Base-by-base conservation (phyloP, 37 sponge, comb jelly and placozoan species). In the Ephydatia muelleri region DNA sequence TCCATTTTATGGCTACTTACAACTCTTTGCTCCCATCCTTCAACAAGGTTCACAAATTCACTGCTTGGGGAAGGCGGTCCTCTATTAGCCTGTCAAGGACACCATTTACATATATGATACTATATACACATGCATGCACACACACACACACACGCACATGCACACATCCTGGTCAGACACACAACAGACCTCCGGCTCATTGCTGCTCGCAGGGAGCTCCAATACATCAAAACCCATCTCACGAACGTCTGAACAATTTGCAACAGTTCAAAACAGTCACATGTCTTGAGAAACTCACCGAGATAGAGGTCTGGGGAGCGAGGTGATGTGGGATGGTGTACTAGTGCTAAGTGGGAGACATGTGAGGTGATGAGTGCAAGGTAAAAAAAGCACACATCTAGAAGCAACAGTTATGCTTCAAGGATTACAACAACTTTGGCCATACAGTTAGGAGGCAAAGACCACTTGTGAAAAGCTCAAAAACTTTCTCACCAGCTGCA, bases 1-100 rank as follows among this genome's bases (percentile, higher is more conserved):
- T n/a, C 43, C 16, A 57, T 11, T 21, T 13, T 14, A 57, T 57
- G 57, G 14, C 57, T 26, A 65, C 83, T 78, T 72, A 90, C 91
- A 68, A 85, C 70, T 81, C 96, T 68, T 39, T 88, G 77, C 73
- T 96, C 96, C 96, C 96, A 96, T 37, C 94, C 93, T 27, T 72
- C 31, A 8, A 87, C 89, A 31, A 92, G 86, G 14, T 76, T 73
- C 72, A 30, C 72, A 57, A 57, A 57, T 14, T 21, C 57, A 57
- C 57, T 57, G 57, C 57, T 57, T 57, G 19, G 16, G 16, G 57
- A 16, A 57, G 1, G 57, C 6, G 57, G 57, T 57, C 1, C 8
- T 43, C 47, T 8, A 43, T 43, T 57, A 21, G 1, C 57, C 57
- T 57, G 57, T 21, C 6, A 4, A 14, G 19, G n/a, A n/a, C n/a